Evolutionary conservation across 2,888 invertebrate genomes (phyloP).

Genomic region (Folsomia manolachei): DNA sequence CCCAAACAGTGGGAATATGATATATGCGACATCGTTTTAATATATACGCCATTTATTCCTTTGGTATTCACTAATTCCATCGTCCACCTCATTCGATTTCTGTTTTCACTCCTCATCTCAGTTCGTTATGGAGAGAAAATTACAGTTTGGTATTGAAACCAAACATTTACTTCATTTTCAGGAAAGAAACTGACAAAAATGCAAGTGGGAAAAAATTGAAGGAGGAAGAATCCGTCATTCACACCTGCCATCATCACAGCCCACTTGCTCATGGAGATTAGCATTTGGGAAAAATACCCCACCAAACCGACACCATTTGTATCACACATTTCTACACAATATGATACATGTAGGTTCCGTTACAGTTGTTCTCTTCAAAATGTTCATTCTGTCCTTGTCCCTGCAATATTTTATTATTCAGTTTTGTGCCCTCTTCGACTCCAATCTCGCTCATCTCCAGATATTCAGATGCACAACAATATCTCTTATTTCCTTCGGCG

Average conservation of each 20-base stretch:
- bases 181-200: conserved; percentile 42
- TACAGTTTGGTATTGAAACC: too few relatives aligned
- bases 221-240: conserved; percentile 50
- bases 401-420: conserved; percentile 15
- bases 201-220: conserved; percentile 44
- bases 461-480: not conserved
- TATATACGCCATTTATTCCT: too few relatives aligned
- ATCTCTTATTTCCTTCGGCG: too few relatives aligned
- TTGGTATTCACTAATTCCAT: too few relatives aligned
- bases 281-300: conserved; percentile 12
- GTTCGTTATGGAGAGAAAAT: too few relatives aligned
- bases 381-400: conserved; percentile 6
- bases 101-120: too few relatives aligned
- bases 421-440: conserved; percentile 20
- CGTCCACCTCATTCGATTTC: too few relatives aligned
- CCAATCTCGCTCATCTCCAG: not conserved
- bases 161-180: too few relatives aligned
- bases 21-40: too few relatives aligned
- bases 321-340: conserved; percentile 6
- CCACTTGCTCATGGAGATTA: conserved; percentile 17
- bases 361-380: conserved; percentile 8
- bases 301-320: conserved; percentile 10
- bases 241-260: conserved; percentile 46
- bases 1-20: too few relatives aligned
- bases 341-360: conserved; percentile 5